These are phyloP conservation scores for Scarus forsteni DNA, from an alignment of 2,797 vertebrate species.

Conservation along the genomic window DNA sequence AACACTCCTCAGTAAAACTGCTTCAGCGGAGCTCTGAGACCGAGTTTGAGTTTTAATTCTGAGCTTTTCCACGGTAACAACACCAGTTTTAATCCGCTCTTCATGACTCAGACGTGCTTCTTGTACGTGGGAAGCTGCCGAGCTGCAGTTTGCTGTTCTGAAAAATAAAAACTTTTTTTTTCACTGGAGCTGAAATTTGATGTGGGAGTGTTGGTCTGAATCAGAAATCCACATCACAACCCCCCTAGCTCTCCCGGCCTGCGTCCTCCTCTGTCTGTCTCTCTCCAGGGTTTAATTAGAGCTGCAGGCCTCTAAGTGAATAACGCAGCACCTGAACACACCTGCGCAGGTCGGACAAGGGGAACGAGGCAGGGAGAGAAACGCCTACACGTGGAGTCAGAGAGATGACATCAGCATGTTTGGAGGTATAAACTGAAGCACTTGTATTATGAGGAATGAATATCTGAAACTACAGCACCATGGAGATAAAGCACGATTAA, in stretches of 20 bases:
- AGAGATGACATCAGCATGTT: background rate
- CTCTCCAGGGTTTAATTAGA: slow-evolving; percentile 60
- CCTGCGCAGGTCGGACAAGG: slow-evolving; percentile 24
- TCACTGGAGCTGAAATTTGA: slow-evolving; percentile 20
- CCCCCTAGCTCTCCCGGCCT: background rate
- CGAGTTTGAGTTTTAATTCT: no score
- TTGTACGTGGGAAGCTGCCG: slow-evolving; percentile 1
- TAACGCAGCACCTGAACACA: slow-evolving; percentile 53
- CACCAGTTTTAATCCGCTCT: background rate
- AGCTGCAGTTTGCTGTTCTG: background rate
- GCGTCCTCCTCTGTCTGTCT: background rate
- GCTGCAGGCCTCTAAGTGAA: slow-evolving; percentile 40
- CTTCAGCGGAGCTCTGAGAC: no score
- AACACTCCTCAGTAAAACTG: no score
- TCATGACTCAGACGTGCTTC: background rate
- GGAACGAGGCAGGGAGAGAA: slow-evolving; percentile 16
- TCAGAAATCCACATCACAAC: slow-evolving; percentile 38
- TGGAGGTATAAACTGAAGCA: no score
- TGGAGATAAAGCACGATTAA: no score
- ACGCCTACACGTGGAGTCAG: slow-evolving; percentile 1
- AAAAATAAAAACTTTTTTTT: background rate
- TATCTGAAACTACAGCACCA: no score
- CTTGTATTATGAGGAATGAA: no score
- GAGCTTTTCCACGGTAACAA: background rate
- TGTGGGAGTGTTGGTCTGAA: slow-evolving; percentile 22